Evolutionary conservation across 2,888 invertebrate genomes (phyloP).

Genomic region (Dryobota labecula): DNA sequence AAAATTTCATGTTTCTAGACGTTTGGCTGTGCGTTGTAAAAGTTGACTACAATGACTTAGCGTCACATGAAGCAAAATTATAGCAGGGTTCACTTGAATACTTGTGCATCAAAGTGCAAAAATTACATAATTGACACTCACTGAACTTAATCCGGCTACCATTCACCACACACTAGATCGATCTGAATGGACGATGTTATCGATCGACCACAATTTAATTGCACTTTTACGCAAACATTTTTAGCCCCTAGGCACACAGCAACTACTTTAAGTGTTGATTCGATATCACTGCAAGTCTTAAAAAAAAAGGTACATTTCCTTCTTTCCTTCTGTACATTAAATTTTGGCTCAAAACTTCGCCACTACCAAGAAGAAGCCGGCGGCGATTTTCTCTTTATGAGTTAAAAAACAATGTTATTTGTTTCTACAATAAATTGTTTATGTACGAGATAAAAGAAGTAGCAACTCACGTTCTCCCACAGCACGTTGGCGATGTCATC

Average conservation of each 20-base stretch:
- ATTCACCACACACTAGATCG: neutral
- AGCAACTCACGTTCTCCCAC: conserved; percentile 96
- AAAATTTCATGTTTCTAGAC: too few species aligned
- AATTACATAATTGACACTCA: neutral
- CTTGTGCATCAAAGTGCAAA: neutral
- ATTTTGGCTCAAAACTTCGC: too few species aligned
- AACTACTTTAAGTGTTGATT: neutral
- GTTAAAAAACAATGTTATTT: neutral
- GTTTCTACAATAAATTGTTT: neutral
- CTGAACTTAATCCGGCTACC: neutral
- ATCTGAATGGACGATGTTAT: neutral
- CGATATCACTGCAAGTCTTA: neutral
- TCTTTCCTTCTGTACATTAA: neutral
- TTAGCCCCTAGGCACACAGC: too few species aligned
- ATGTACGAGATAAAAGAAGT: neutral
- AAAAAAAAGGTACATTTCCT: neutral
- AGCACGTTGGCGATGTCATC: conserved; percentile 96
- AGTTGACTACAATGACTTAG: neutral
- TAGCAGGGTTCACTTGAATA: neutral
- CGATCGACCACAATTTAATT: too few species aligned
- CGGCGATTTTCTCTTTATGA: neutral
- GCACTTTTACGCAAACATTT: too few species aligned
- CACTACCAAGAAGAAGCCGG: neutral
- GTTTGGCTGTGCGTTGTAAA: too few species aligned
- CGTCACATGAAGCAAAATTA: too few species aligned